Conservation (phyloP, 2,113 vertebrate genomes). For the Charadrius vociferus region DNA sequence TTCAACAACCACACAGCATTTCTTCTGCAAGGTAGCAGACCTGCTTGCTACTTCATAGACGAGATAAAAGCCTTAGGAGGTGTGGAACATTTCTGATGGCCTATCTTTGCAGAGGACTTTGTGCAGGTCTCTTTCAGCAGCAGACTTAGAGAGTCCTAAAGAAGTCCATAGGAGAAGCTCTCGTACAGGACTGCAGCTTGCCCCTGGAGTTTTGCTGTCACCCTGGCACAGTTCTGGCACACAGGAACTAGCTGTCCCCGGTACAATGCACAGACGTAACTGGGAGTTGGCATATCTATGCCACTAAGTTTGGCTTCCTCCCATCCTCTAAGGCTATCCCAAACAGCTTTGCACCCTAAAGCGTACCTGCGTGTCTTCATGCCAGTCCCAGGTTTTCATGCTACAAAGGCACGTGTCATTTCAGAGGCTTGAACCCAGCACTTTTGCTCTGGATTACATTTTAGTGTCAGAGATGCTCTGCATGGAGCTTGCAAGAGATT, state of each 20-base stretch:
- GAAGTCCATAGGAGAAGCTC: background rate
- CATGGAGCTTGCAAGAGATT: background rate
- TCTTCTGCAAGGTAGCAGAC: background rate
- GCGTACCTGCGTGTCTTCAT: background rate
- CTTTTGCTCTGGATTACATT: background rate
- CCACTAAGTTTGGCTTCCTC: background rate
- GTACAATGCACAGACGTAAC: background rate
- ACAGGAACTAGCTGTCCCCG: background rate
- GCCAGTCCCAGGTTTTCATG: background rate
- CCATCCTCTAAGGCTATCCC: background rate
- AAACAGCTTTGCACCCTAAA: background rate
- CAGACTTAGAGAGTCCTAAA: background rate
- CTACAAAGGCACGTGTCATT: background rate
- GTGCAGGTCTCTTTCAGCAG: background rate
- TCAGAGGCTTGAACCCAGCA: background rate
- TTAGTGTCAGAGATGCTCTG: background rate
- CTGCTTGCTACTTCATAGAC: background rate
- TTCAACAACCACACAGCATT: background rate
- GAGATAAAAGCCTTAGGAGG: background rate
- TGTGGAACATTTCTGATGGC: background rate
- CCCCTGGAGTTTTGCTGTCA: background rate
- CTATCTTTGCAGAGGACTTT: background rate
- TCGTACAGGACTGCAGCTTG: background rate
- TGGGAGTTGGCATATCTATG: background rate
- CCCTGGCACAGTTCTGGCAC: background rate